Conservation (phyloP, 2,113 vertebrate species). For the Odontophorus gujanensis region DNA sequence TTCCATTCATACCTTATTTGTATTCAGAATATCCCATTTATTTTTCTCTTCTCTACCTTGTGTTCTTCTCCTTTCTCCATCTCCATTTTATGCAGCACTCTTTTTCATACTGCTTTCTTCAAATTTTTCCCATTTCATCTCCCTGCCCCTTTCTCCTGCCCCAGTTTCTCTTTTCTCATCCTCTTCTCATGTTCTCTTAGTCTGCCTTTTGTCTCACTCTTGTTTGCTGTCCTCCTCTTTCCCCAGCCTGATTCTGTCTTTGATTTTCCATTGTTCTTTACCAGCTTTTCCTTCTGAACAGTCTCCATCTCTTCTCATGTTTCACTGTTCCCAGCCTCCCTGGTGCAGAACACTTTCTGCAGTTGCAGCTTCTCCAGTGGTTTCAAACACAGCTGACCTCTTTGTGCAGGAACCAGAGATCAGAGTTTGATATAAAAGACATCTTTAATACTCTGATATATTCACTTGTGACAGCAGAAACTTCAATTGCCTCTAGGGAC, state of each 20-base stretch:
- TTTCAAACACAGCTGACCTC: slow-evolving; percentile 2
- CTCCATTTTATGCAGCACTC: neutral
- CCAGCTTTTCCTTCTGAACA: neutral
- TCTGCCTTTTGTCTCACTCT: neutral
- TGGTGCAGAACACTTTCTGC: neutral
- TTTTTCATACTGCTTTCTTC: neutral
- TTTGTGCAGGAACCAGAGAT: neutral
- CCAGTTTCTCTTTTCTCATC: neutral
- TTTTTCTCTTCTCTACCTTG: neutral
- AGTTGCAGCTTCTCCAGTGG: neutral
- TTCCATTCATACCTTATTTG: neutral
- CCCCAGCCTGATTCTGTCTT: neutral
- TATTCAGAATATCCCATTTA: neutral
- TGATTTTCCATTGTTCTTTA: slow-evolving; percentile 5
- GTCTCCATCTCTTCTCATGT: neutral
- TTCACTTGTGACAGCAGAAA: slow-evolving; percentile 4
- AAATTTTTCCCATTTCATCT: neutral
- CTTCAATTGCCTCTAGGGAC: neutral
- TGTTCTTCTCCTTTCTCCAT: neutral
- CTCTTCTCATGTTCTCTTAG: neutral
- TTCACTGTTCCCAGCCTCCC: neutral
- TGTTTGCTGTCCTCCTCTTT: neutral
- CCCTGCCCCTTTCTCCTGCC: neutral
- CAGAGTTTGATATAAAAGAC: neutral
- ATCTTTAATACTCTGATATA: neutral